A percentile compares a stretch with the other conserved stretches of the same genome.
Conservation (phyloP, 37 sponge, comb jelly and placozoan species). For the Sycon ciliatum region DNA sequence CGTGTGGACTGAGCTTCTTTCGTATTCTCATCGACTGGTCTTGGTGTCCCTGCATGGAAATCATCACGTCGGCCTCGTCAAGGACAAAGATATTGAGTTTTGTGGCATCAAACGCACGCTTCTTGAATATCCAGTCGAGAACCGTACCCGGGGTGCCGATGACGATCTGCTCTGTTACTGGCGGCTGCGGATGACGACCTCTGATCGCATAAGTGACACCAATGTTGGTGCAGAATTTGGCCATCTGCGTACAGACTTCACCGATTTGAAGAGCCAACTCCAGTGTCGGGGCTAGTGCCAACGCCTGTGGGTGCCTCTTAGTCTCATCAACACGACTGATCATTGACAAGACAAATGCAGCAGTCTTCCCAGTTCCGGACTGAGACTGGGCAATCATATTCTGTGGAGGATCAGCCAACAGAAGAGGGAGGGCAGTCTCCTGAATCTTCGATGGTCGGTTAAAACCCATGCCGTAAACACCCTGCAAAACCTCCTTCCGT, state of each 20-base stretch:
- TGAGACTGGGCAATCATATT: constrained; percentile 94
- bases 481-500: constrained; percentile 72
- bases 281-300: constrained; percentile 90
- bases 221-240: constrained; percentile 48
- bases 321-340: constrained; percentile 62
- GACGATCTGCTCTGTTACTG: no score
- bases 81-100: constrained; percentile 62
- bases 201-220: constrained; percentile 60
- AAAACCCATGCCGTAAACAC: constrained; percentile 91
- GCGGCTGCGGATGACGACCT: no score
- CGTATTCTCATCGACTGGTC: constrained; percentile 91
- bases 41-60: constrained; percentile 83
- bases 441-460: constrained; percentile 89
- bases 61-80: constrained; percentile 96
- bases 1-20: no score
- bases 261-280: constrained; percentile 89
- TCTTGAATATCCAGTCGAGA: constrained; percentile 77
- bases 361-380: constrained; percentile 96
- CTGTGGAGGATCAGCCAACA: constrained; percentile 75
- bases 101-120: constrained; percentile 22
- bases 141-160: constrained; percentile 88
- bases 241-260: constrained; percentile 52
- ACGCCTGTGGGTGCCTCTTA: constrained; percentile 65
- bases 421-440: constrained; percentile 78
- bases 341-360: constrained; percentile 86